phyloP scores from a whole-genome alignment of 2,888 invertebrate genomes.

The Thymelicus acteon region DNA sequence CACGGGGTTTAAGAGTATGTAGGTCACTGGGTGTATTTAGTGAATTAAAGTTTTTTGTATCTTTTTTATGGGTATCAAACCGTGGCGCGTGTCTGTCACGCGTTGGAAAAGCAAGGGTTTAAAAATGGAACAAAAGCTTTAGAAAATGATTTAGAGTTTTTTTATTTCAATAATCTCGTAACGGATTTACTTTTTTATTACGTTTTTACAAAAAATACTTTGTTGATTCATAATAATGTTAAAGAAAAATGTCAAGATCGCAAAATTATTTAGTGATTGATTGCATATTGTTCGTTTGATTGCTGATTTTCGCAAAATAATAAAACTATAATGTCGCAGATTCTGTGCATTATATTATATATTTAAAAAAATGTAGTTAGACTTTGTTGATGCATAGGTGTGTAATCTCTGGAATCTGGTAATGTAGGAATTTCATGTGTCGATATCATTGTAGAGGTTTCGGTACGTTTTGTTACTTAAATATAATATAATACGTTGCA shows the following conservation, averaged over 20 bases:
- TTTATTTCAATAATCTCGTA: constrained; percentile 59
- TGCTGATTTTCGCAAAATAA: constrained; percentile 23
- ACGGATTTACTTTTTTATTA: constrained; percentile 65
- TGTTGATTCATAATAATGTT: constrained; percentile 54
- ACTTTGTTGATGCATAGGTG: no score
- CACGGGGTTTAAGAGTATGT: constrained; percentile 65
- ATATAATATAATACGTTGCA: no score
- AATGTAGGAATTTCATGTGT: no score
- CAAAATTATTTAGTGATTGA: constrained; percentile 64
- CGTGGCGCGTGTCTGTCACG: constrained; percentile 76
- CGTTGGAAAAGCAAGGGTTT: constrained; percentile 76
- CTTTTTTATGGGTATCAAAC: constrained; percentile 55
- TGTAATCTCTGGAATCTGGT: no score
- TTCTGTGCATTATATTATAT: no score
- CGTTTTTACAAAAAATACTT: constrained; percentile 50
- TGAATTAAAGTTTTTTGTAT: constrained; percentile 68
- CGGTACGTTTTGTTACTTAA: no score
- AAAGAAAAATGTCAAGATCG: constrained; percentile 60
- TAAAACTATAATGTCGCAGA: no score
- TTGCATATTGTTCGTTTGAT: constrained; percentile 58
- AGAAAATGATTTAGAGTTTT: constrained; percentile 78
- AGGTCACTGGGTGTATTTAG: constrained; percentile 77
- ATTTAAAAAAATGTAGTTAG: no score
- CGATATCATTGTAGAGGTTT: no score
- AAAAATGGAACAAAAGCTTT: constrained; percentile 73